These are phyloP conservation scores for Eupithecia subumbrata DNA, from an alignment of 2,888 invertebrate genomes.

Conservation along the genomic window DNA sequence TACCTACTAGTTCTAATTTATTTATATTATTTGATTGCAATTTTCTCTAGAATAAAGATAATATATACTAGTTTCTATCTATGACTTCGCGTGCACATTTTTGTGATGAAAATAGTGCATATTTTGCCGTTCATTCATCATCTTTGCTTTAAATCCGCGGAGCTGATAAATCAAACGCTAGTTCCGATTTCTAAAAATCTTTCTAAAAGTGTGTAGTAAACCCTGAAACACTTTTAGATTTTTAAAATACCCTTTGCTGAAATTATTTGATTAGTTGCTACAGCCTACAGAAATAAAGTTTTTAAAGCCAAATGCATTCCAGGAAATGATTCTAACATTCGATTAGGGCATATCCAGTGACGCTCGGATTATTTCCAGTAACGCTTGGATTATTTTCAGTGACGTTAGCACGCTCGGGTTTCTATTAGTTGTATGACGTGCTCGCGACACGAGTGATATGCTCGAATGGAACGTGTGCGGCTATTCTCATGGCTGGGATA, in stretches of 20 bases:
- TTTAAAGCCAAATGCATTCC: not conserved
- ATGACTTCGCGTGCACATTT: no score
- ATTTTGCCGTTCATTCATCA: no score
- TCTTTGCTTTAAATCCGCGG: no score
- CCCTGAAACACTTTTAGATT: no score
- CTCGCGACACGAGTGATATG: conserved; percentile 20
- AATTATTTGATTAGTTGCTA: not conserved
- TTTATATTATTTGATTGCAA: no score
- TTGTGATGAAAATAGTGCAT: no score
- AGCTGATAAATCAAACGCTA: not conserved
- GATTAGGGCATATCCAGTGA: conserved; percentile 29
- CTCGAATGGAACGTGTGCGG: conserved; percentile 9
- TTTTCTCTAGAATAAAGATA: no score
- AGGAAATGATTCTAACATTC: conserved; percentile 14
- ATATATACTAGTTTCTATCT: no score
- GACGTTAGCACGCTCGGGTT: conserved; percentile 21
- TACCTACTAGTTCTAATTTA: no score
- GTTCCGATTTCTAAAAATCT: not conserved
- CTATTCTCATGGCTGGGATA: conserved; percentile 19
- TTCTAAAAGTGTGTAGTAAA: not conserved
- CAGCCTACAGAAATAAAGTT: conserved; percentile 1
- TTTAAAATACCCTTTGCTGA: not conserved
- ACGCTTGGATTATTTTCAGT: conserved; percentile 23
- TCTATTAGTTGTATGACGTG: conserved; percentile 33
- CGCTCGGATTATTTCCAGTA: conserved; percentile 21